phyloP scores from a whole-genome alignment of 1,140 invertebrate species.

The Radopholus similis region DNA sequence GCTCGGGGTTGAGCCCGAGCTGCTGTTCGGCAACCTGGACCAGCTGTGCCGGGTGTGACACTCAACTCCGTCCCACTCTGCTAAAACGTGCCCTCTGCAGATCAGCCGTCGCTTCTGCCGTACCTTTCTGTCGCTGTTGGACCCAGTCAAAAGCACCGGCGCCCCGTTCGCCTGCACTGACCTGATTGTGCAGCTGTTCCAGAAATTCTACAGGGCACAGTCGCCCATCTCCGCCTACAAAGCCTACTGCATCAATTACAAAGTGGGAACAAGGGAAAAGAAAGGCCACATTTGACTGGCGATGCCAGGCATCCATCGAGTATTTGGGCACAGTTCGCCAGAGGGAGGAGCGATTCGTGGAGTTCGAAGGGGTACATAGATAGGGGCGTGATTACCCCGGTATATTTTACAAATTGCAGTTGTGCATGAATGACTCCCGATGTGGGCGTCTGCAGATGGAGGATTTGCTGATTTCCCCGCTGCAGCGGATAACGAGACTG shows the following conservation, averaged over 20 bases:
- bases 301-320: constrained; percentile 50
- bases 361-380: constrained; percentile 55
- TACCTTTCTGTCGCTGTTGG: constrained; percentile 67
- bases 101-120: constrained; percentile 71
- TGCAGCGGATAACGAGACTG: constrained; percentile 72
- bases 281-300: constrained; percentile 34
- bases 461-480: constrained; percentile 69
- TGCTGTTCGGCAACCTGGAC: constrained; percentile 71
- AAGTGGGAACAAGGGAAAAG: too few relatives aligned
- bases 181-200: constrained; percentile 67
- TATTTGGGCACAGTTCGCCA: constrained; percentile 53
- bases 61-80: background rate
- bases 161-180: constrained; percentile 64
- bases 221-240: constrained; percentile 59
- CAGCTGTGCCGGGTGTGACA: constrained; percentile 68
- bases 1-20: constrained; percentile 70
- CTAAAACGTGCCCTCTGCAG: constrained; percentile 56
- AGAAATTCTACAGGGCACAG: constrained; percentile 62
- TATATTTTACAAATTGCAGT: background rate
- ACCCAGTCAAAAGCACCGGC: constrained; percentile 64
- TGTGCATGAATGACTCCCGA: constrained; percentile 42
- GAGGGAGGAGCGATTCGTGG: constrained; percentile 53
- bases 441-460: constrained; percentile 66
- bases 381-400: too few relatives aligned
- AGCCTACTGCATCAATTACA: constrained; percentile 50